Percentiles rank a stretch among this genome's conserved stretches.
phyloP scores from a whole-genome alignment of 2,113 vertebrate genomes.

The Pituophis catenifer region DNA sequence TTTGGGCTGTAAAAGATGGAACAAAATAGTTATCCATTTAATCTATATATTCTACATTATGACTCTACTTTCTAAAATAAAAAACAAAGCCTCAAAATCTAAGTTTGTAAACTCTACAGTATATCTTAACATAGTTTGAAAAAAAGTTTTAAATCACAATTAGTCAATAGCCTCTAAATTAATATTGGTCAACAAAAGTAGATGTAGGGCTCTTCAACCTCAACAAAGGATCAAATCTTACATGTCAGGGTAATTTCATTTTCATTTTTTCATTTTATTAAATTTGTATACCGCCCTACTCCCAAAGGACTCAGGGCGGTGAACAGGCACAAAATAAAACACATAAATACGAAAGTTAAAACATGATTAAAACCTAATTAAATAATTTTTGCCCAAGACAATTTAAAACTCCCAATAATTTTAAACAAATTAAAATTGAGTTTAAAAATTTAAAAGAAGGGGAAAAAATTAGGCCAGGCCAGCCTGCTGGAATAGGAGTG shows the following conservation, averaged over 20 bases:
- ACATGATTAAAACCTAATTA: too few relatives aligned
- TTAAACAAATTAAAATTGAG: too few relatives aligned
- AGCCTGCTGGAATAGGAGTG: too few relatives aligned
- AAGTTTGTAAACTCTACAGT: constrained; percentile 31
- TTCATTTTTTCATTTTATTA: too few relatives aligned
- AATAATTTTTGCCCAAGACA: too few relatives aligned
- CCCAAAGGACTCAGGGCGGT: too few relatives aligned
- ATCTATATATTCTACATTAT: constrained; percentile 37
- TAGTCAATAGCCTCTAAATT: not conserved
- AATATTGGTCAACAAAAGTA: not conserved
- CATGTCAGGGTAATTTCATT: not conserved
- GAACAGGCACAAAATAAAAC: too few relatives aligned
- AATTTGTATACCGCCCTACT: too few relatives aligned
- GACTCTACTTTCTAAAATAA: constrained; percentile 27
- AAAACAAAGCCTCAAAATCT: constrained; percentile 36
- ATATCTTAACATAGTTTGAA: not conserved
- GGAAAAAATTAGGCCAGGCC: too few relatives aligned
- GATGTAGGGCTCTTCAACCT: not conserved
- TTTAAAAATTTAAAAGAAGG: too few relatives aligned
- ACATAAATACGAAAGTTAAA: too few relatives aligned
- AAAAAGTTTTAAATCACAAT: not conserved
- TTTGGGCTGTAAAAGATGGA: constrained; percentile 83
- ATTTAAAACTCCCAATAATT: too few relatives aligned
- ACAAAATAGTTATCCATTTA: constrained; percentile 45
- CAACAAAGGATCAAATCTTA: not conserved